Base-by-base conservation (phyloP, 2,888 invertebrate genomes). In the Colostygia pectinataria region DNA sequence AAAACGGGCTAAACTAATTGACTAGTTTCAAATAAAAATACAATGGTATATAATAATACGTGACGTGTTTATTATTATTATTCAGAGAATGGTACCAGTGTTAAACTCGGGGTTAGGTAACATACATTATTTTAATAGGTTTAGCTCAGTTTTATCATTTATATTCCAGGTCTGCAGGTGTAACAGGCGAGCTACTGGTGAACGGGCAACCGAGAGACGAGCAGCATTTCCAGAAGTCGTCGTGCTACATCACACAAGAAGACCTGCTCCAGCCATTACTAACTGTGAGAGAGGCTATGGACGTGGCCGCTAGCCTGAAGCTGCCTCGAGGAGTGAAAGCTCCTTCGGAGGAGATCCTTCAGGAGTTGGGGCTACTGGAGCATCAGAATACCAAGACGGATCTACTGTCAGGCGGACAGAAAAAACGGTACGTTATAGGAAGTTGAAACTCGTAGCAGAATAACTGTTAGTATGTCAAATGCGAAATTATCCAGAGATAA, bases 241-340 rank as follows among this genome's bases (percentile, higher is more conserved):
- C 95, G 4, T 95, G 95, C 69, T 96, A 96, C 83, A 96, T 96
- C 64, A 95, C 95, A 59, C 96, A 96, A 73, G 94, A 95, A 55
- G 94, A 95, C 68, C 85, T 93, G 13, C 91, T 95, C 13, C 93
- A 95, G 66, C 94, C 95, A 0, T 88, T 95, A 57, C 90, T 96
- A 4, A 93, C 94, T 0, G 94, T 95, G 0, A 76, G 89, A 5
- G 96, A 97, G 74, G 91, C 95, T 7, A 95, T 96, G 94, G 93
- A 93, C 80, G 93, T 95, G 40, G 94, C 96, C 0, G 95, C 95
- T 25, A 92, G 92, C 52, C 87, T 97, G 15, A 96, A 96, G 74
- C 83, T 95, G n/a, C 91, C 93, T 0, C 77, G 66, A 56, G 86
- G 84, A 58, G 79, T 68, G 25, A 92, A 83, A 61, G 83, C 71